Evolutionary conservation across 2,888 invertebrate genomes (phyloP).

Genomic region (Lithophane socia): DNA sequence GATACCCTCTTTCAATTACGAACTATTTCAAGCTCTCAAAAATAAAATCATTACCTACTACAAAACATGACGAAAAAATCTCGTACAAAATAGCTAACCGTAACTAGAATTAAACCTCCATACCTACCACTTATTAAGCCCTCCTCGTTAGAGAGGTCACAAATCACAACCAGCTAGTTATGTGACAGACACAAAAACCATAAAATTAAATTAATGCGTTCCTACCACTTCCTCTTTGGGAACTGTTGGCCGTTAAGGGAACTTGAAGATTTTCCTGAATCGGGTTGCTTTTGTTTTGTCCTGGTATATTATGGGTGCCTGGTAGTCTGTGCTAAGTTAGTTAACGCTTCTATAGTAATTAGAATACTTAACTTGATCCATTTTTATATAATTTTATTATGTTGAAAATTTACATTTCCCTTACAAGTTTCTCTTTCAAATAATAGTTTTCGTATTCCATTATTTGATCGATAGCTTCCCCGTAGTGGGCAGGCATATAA

Average conservation of each 20-base stretch:
- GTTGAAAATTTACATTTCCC: background rate
- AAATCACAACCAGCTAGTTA: slow-evolving; percentile 86
- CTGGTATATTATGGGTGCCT: slow-evolving; percentile 33
- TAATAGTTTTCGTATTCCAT: background rate
- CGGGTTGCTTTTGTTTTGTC: slow-evolving; percentile 39
- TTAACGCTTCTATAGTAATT: background rate
- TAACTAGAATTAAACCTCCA: slow-evolving; percentile 44
- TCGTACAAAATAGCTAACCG: background rate
- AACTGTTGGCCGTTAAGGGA: slow-evolving; percentile 83
- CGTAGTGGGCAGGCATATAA: no score
- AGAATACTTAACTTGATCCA: background rate
- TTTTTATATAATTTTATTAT: background rate
- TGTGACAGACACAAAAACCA: slow-evolving; percentile 91
- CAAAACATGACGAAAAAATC: background rate
- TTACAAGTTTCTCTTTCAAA: background rate
- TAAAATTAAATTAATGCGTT: slow-evolving; percentile 90
- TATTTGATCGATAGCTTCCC: background rate
- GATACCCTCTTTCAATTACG: no score
- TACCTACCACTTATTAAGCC: slow-evolving; percentile 78
- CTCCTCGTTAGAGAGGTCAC: slow-evolving; percentile 85
- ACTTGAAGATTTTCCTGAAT: slow-evolving; percentile 72
- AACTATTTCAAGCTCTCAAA: background rate
- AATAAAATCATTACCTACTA: background rate
- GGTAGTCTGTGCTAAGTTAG: background rate
- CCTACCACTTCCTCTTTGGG: slow-evolving; percentile 78